phyloP scores from a whole-genome alignment of 2,797 vertebrate species.

The Onychomys torridus region DNA sequence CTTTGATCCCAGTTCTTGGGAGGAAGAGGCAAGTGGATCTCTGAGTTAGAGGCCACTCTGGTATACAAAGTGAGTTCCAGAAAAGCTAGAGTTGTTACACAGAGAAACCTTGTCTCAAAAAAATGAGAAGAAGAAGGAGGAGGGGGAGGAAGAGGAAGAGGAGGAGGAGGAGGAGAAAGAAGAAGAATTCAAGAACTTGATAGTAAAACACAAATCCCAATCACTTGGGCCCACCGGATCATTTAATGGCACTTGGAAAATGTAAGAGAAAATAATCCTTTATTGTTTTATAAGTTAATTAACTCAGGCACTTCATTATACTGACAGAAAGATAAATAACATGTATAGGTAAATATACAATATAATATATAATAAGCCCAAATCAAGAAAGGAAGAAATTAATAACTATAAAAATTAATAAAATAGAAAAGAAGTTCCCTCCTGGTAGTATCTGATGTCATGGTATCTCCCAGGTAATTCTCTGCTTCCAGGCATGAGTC shows the following conservation, averaged over 20 bases:
- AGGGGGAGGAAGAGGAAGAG: neutral
- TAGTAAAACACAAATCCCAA: neutral
- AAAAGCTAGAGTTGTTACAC: neutral
- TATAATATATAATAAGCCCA: neutral
- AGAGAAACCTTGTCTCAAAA: neutral
- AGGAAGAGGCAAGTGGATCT: neutral
- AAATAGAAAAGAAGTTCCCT: neutral
- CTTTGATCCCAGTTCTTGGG: neutral
- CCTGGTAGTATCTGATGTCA: neutral
- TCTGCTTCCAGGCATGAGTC: neutral
- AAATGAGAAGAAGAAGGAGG: neutral
- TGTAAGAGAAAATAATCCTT: neutral
- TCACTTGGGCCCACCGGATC: neutral
- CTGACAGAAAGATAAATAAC: neutral
- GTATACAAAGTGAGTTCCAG: neutral
- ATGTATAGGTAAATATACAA: neutral
- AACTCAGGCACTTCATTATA: neutral
- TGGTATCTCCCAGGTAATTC: neutral
- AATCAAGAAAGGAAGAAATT: neutral
- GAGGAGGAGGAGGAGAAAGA: neutral
- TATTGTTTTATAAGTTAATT: neutral
- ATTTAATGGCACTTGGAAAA: neutral
- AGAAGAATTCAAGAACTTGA: neutral
- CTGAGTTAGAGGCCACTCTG: neutral
- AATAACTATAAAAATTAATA: conserved; percentile 31